Evolutionary conservation across 2,797 vertebrate genomes (phyloP).

Genomic region (Bucorvus abyssinicus): DNA sequence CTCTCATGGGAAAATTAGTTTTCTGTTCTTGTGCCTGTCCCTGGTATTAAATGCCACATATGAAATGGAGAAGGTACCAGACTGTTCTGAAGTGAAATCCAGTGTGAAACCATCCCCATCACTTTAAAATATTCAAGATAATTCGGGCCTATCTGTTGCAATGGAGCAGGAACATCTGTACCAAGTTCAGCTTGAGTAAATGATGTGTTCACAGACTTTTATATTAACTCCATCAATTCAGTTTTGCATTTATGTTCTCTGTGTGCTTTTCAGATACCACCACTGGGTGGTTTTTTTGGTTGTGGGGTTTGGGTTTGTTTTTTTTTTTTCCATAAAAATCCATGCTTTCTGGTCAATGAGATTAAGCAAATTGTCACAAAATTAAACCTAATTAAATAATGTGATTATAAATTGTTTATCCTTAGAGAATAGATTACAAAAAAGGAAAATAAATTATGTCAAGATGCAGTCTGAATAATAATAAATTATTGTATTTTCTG

Average conservation of each 20-base stretch:
- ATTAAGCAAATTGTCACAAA: neutral
- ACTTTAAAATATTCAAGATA: neutral
- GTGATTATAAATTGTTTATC: constrained; percentile 10
- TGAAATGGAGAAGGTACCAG: neutral
- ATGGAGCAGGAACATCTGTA: neutral
- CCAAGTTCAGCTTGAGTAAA: neutral
- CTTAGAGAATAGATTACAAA: neutral
- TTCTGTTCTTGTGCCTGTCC: neutral
- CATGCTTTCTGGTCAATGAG: neutral
- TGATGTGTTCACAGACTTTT: neutral
- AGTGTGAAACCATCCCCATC: neutral
- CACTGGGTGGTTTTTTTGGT: neutral
- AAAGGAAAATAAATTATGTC: constrained; percentile 8
- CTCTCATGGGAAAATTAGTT: neutral
- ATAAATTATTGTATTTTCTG: neutral
- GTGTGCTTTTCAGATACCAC: neutral
- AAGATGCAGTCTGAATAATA: neutral
- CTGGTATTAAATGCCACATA: neutral
- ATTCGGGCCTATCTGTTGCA: neutral
- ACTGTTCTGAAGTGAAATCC: neutral
- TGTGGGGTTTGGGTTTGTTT: neutral
- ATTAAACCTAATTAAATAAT: constrained; percentile 34
- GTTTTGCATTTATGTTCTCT: neutral
- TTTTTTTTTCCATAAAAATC: neutral
- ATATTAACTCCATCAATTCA: neutral